Base-by-base conservation (phyloP, 2,113 vertebrate species). In the Xiphorhynchus elegans region DNA sequence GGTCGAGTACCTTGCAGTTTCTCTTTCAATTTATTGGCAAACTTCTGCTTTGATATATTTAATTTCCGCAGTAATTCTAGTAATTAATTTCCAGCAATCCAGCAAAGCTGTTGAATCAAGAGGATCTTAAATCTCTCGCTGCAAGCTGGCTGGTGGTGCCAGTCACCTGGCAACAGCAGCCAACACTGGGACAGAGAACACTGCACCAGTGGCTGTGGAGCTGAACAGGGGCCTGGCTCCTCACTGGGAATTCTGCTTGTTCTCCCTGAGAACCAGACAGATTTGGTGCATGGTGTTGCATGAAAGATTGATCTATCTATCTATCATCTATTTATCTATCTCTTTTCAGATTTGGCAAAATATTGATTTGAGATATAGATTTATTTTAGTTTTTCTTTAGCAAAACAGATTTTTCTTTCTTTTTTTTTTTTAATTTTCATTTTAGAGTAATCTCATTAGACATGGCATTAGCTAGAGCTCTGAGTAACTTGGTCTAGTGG, bases 11-110 rank as follows among this genome's bases (percentile, higher is more conserved):
- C 2, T 17, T 18, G 8, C 17, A 44, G 15, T 31, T 23, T 55
- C 40, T 69, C 40, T 64, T 42, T 19, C 17, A 39, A 63, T 76
- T 62, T 74, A 4, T 31, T 47, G 49, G 37, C 29, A 47, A 79
- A 52, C 31, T 85, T 56, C 50, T 49, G 24, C 1, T 58, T 42
- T 11, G 37, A 42, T 55, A 25, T 4, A 49, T 66, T 79, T 56
- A 13, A 64, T 59, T 84, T 72, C 68, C 37, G 20, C 5, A 9
- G 11, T 17, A 82, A 78, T 84, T 75, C n/a, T 10, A 62, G 50
- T 19, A 40, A 94, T 37, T 77, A 47, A 90, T 81, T 90, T 78
- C 62, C 39, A 89, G 17, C 33, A 55, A 81, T 73, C 40, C 49
- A 91, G 58, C 40, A 87, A 69, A 93, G 55, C 56, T 84, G 33